These are phyloP conservation scores for Lagopus muta DNA, from an alignment of 2,113 vertebrate species.

Conservation along the genomic window DNA sequence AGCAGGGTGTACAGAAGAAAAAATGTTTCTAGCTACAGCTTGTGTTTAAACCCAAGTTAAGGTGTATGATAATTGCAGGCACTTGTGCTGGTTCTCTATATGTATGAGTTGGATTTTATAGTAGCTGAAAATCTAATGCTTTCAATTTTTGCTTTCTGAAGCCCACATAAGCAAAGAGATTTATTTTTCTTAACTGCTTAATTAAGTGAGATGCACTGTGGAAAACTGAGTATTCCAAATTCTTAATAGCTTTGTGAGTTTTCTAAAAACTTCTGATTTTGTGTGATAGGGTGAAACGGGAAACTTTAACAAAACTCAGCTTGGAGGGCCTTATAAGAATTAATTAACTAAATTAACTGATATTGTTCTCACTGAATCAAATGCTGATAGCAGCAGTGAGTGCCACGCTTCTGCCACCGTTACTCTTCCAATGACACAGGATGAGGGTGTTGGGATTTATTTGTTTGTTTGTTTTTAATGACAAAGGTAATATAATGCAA, in stretches of 20 bases:
- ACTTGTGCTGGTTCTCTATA: not conserved
- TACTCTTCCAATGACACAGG: not conserved
- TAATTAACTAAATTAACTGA: slow-evolving; percentile 48
- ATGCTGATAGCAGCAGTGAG: slow-evolving; percentile 16
- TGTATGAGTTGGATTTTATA: not conserved
- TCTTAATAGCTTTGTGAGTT: slow-evolving; percentile 30
- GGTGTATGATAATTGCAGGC: not conserved
- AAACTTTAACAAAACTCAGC: slow-evolving; percentile 27
- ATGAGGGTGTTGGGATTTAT: not conserved
- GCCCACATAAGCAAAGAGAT: slow-evolving; percentile 43
- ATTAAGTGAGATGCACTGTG: slow-evolving; percentile 48
- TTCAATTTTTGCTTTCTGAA: slow-evolving; percentile 41
- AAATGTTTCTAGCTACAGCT: not conserved
- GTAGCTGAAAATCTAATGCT: slow-evolving; percentile 20
- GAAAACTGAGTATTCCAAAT: not conserved
- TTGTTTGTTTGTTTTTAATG: not conserved
- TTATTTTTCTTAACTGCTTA: slow-evolving; percentile 63
- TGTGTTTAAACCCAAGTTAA: not conserved
- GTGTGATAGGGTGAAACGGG: not conserved
- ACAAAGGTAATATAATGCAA: not conserved
- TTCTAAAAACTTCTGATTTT: slow-evolving; percentile 26
- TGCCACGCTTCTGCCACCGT: not conserved
- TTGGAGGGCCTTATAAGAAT: slow-evolving; percentile 9
- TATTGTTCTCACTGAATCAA: slow-evolving; percentile 9
- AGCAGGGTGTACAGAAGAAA: not conserved